Conservation (phyloP, 2,113 vertebrate genomes). For the Zapus hudsonius region DNA sequence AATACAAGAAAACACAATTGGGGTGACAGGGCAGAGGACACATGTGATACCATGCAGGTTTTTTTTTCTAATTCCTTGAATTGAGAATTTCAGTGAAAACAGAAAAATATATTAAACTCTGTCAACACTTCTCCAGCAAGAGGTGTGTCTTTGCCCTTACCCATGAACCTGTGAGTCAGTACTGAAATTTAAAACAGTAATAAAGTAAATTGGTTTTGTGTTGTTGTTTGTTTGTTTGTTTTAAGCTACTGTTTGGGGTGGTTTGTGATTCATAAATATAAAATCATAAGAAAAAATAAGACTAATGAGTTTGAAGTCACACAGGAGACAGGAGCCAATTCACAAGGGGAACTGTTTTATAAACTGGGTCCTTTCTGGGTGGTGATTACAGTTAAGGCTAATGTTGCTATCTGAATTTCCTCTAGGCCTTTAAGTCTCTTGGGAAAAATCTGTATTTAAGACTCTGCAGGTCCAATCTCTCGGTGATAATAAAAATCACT, state of each 20-base stretch:
- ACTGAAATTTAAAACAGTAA: not conserved
- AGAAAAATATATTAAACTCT: not conserved
- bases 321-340: not conserved
- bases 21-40: not conserved
- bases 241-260: not conserved
- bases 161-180: not conserved
- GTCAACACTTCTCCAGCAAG: not conserved
- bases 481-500: not conserved
- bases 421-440: not conserved
- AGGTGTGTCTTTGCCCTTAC: not conserved
- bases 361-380: not conserved
- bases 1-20: not conserved
- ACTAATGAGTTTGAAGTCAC: not conserved
- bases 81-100: not conserved
- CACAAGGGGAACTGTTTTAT: not conserved
- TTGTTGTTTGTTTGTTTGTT: too few relatives aligned
- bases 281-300: not conserved
- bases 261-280: not conserved
- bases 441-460: not conserved
- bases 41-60: not conserved
- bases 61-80: not conserved
- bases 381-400: not conserved
- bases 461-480: not conserved
- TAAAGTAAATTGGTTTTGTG: not conserved
- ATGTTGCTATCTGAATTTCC: not conserved